These are phyloP conservation scores for Sander lucioperca DNA, from an alignment of 2,113 vertebrate species.

Conservation along the genomic window DNA sequence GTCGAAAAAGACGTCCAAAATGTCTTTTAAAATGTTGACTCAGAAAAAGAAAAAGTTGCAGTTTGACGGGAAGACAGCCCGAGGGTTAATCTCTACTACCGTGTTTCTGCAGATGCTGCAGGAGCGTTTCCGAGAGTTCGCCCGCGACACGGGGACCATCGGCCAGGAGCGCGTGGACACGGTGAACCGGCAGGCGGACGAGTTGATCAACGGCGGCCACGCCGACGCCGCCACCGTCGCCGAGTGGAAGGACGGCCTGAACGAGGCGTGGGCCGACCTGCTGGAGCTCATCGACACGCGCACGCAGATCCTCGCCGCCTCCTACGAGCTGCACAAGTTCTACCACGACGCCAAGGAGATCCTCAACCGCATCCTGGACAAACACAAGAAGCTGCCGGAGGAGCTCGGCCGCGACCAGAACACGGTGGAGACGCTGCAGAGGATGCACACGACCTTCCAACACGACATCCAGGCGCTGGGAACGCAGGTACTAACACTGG, in stretches of 20 bases:
- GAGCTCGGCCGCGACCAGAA: conserved; percentile 98
- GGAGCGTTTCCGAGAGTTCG: conserved; percentile 97
- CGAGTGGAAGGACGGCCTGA: conserved; percentile 98
- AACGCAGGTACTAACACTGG: too few species aligned
- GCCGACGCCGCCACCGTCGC: conserved; percentile 96
- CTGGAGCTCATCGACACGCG: conserved; percentile 98
- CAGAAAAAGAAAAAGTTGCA: too few species aligned
- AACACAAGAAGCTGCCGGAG: conserved; percentile 98
- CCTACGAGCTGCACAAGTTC: conserved; percentile 98
- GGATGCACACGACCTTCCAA: conserved; percentile 98
- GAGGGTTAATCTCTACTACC: too few species aligned
- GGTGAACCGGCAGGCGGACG: conserved; percentile 95
- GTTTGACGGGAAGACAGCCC: too few species aligned
- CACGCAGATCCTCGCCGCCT: conserved; percentile 97
- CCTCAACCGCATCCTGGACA: conserved; percentile 97
- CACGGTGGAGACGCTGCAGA: conserved; percentile 97
- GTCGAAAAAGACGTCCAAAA: too few species aligned
- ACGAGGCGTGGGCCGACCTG: conserved; percentile 98
- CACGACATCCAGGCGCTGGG: conserved; percentile 98
- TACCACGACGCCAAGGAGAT: conserved; percentile 98
- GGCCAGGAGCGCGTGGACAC: conserved; percentile 96
- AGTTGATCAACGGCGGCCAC: conserved; percentile 96
- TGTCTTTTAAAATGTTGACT: too few species aligned
- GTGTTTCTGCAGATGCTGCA: conserved; percentile 91
- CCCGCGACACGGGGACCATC: conserved; percentile 97